Evolutionary conservation across 2,113 vertebrate species (phyloP).

Genomic region (Corapipo altera): DNA sequence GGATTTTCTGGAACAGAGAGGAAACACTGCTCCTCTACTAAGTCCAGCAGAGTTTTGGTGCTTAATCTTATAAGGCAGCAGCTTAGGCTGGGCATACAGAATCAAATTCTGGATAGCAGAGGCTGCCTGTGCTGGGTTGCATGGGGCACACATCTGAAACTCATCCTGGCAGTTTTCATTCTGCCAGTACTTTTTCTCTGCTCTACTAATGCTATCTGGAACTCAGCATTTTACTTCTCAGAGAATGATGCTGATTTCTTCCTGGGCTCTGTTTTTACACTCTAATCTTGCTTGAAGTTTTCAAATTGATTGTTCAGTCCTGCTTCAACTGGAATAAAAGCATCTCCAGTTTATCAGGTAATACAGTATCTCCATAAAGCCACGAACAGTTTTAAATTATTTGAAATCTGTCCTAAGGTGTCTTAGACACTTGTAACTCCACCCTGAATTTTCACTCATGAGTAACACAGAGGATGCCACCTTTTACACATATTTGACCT

Average conservation of each 20-base stretch:
- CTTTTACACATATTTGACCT: not conserved
- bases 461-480: not conserved
- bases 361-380: not conserved
- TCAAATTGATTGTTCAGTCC: not conserved
- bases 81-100: not conserved
- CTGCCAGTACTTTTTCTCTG: not conserved
- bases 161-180: not conserved
- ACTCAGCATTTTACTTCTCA: not conserved
- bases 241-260: not conserved
- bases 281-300: not conserved
- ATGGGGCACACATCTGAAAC: rapidly evolving
- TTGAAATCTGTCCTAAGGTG: not conserved
- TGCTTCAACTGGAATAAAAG: not conserved
- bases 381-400: not conserved
- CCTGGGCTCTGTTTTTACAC: not conserved
- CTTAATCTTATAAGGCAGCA: not conserved
- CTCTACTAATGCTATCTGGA: not conserved
- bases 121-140: not conserved
- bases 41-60: not conserved
- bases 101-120: not conserved
- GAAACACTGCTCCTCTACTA: not conserved
- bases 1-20: not conserved
- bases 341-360: not conserved
- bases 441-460: not conserved
- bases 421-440: not conserved